Evolutionary conservation across 1,140 invertebrate genomes (phyloP).

Genomic region (Stegodyphus mimosarum): DNA sequence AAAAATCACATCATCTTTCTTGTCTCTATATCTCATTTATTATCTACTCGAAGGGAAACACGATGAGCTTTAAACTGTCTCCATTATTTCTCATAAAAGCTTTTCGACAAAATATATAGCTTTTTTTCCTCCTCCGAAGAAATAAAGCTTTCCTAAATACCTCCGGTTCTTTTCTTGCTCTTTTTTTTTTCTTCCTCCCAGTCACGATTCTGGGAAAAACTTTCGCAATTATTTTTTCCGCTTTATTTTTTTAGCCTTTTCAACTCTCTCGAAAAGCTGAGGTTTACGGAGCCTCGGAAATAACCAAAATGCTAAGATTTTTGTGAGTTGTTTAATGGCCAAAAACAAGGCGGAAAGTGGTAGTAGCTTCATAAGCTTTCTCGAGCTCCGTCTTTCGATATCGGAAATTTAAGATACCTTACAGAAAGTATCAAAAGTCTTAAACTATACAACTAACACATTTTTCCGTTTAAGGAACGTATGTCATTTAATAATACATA

Average conservation of each 20-base stretch:
- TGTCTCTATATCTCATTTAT: slow-evolving; percentile 32
- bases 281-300: slow-evolving; percentile 3
- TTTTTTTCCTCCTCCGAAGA: slow-evolving; percentile 1
- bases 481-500: too few relatives aligned
- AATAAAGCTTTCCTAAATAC: slow-evolving; percentile 54
- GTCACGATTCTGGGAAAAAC: too few relatives aligned
- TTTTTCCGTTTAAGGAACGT: too few relatives aligned
- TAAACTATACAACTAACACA: too few relatives aligned
- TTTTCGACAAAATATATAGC: slow-evolving; percentile 49
- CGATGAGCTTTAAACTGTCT: slow-evolving; percentile 56
- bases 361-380: slow-evolving; percentile 43
- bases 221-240: too few relatives aligned
- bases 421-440: too few relatives aligned
- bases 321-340: slow-evolving; percentile 44
- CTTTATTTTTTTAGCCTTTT: too few relatives aligned
- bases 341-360: background rate
- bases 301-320: slow-evolving; percentile 11
- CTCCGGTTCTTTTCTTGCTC: slow-evolving; percentile 1
- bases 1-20: slow-evolving; percentile 35
- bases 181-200: background rate
- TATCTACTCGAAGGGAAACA: slow-evolving; percentile 46
- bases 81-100: slow-evolving; percentile 54
- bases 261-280: background rate
- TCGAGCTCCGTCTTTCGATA: background rate
- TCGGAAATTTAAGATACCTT: too few relatives aligned